Percentiles rank a stretch among this genome's conserved stretches.
phyloP scores from a whole-genome alignment of 2,797 vertebrate genomes.

The Paedocypris micromegethes region DNA sequence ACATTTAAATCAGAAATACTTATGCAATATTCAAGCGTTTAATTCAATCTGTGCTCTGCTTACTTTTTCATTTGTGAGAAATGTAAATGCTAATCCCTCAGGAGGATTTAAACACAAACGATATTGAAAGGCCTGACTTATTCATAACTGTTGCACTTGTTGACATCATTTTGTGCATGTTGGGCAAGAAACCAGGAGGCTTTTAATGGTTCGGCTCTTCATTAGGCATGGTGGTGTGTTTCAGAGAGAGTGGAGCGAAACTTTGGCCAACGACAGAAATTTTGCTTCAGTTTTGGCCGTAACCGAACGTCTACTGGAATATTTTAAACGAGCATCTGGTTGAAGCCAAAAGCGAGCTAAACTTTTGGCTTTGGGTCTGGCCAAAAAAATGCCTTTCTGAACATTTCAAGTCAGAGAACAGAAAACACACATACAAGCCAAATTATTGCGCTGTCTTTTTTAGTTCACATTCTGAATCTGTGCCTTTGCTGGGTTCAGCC shows the following conservation, averaged over 20 bases:
- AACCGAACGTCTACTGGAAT: no score
- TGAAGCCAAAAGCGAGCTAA: no score
- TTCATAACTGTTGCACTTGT: conserved; percentile 9
- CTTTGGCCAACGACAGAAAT: no score
- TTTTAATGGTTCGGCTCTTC: conserved; percentile 41
- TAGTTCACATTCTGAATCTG: background rate
- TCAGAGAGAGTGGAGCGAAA: background rate
- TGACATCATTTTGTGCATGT: conserved; percentile 20
- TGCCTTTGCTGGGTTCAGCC: conserved; percentile 3
- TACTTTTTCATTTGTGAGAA: conserved; percentile 9
- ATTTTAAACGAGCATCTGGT: no score
- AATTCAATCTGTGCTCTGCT: background rate
- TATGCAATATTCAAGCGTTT: background rate
- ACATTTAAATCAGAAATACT: background rate
- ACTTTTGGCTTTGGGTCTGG: no score
- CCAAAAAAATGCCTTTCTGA: no score
- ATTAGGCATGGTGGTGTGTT: conserved; percentile 29
- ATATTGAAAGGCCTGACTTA: conserved; percentile 8
- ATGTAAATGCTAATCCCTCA: background rate
- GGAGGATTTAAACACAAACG: background rate
- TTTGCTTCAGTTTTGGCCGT: no score
- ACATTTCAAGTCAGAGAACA: no score
- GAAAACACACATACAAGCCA: no score
- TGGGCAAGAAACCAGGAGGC: conserved; percentile 8
- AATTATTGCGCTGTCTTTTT: no score